Evolutionary conservation across 2,888 invertebrate species (phyloP).

Genomic region (Melanophora roralis): DNA sequence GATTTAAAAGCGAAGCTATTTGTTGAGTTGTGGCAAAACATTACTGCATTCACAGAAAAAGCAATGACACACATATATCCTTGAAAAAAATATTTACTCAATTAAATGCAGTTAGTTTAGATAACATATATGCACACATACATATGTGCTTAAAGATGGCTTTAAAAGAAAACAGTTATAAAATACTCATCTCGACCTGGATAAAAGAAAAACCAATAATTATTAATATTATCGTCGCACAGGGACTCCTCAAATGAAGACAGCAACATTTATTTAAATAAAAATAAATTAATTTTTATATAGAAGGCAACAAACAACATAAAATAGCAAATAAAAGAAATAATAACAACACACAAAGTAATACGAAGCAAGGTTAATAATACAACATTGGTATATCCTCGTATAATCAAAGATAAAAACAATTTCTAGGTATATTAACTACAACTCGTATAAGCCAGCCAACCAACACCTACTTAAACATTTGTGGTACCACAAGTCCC

Average conservation of each 20-base stretch:
- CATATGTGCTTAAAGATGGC: background rate
- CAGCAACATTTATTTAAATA: background rate
- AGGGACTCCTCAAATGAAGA: background rate
- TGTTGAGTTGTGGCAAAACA: background rate
- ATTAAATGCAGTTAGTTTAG: background rate
- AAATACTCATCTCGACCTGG: background rate
- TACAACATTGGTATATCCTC: slow-evolving; percentile 18
- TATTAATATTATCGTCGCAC: background rate
- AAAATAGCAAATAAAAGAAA: background rate
- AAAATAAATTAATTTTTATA: slow-evolving; percentile 16
- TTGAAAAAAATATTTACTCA: slow-evolving; percentile 1
- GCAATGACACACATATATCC: slow-evolving; percentile 6
- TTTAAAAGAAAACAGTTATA: background rate
- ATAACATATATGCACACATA: background rate
- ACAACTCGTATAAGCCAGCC: too few relatives aligned
- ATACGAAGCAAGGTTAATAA: slow-evolving; percentile 32
- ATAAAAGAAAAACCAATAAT: background rate
- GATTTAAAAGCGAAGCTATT: slow-evolving; percentile 16
- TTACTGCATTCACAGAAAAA: background rate
- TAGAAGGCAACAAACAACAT: background rate
- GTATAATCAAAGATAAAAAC: background rate
- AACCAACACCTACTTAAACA: slow-evolving; percentile 16
- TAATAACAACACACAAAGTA: background rate
- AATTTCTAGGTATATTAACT: too few relatives aligned
- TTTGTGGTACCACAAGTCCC: slow-evolving; percentile 6